Conservation (phyloP, 1,140 invertebrate species). For the Thereuonema tuberculata region DNA sequence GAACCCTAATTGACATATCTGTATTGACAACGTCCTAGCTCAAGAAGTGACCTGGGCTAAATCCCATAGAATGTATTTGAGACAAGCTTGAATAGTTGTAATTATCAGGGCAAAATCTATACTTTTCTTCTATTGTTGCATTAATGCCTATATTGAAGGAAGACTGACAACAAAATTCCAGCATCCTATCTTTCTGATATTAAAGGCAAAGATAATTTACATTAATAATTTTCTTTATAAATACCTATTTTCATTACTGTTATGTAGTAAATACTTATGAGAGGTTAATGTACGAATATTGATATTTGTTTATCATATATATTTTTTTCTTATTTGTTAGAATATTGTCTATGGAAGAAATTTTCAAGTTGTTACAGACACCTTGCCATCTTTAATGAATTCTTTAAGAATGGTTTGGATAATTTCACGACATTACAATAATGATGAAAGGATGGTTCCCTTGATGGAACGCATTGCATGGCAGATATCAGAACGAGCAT, state of each 20-base stretch:
- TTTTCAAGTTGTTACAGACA: constrained; percentile 52
- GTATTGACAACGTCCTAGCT: too few species aligned
- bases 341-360: constrained; percentile 52
- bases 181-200: too few species aligned
- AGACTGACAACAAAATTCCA: too few species aligned
- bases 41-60: too few species aligned
- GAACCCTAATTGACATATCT: too few species aligned
- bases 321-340: constrained; percentile 32
- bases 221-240: background rate
- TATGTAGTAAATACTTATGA: background rate
- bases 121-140: too few species aligned
- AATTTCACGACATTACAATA: constrained; percentile 55
- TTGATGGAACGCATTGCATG: constrained; percentile 65
- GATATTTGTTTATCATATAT: background rate
- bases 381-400: constrained; percentile 60
- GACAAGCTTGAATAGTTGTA: too few species aligned
- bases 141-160: too few species aligned
- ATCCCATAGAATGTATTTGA: too few species aligned
- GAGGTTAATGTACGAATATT: constrained; percentile 7
- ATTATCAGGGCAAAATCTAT: too few species aligned
- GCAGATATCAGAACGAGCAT: constrained; percentile 58
- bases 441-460: constrained; percentile 56
- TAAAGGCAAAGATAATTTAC: background rate
- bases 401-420: constrained; percentile 71
- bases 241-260: background rate